These are phyloP conservation scores for Acrossocheilus fasciatus DNA, from an alignment of 2,797 vertebrate species.

Conservation along the genomic window DNA sequence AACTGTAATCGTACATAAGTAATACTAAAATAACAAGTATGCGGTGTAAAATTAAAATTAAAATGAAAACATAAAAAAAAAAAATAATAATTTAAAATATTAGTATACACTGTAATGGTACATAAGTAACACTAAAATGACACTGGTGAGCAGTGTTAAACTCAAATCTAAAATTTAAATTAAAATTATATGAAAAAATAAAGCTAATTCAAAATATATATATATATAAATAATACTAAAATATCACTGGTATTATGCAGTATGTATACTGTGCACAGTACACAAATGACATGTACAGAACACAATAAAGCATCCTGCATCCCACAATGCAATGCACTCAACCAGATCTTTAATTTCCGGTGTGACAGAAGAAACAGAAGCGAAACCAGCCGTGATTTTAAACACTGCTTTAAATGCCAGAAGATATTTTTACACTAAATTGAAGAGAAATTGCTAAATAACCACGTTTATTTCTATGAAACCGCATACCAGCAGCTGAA, in stretches of 20 bases:
- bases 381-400: neutral
- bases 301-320: neutral
- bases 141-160: too few relatives aligned
- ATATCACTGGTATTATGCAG: too few relatives aligned
- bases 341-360: neutral
- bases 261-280: too few relatives aligned
- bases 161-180: too few relatives aligned
- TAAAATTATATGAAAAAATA: neutral
- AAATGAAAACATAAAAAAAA: neutral
- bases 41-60: neutral
- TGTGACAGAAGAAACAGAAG: neutral
- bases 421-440: neutral
- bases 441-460: neutral
- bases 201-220: too few relatives aligned
- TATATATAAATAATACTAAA: neutral
- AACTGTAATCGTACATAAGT: neutral
- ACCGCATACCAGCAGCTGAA: neutral
- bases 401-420: too few relatives aligned
- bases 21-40: neutral
- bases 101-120: neutral
- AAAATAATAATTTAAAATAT: neutral
- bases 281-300: constrained; percentile 45
- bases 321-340: constrained; percentile 11
- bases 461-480: neutral
- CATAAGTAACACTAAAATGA: neutral